Evolutionary conservation across 2,797 vertebrate genomes (phyloP), one percentile per base, ranked within the genome.

Genomic region (Urocyon cinereoargenteus): DNA sequence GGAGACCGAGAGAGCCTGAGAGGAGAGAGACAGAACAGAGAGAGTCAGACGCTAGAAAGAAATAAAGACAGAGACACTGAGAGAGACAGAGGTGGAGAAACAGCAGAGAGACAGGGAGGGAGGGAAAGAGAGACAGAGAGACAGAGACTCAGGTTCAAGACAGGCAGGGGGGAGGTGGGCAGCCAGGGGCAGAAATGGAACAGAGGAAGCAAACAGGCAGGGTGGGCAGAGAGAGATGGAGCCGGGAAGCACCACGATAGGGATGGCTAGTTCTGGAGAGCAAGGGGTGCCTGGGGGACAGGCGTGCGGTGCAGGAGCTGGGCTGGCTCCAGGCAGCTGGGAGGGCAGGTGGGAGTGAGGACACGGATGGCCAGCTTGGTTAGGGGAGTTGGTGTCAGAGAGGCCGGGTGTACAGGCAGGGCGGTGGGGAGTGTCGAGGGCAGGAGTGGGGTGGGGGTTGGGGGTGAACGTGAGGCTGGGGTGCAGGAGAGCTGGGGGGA

Each of bases 371-470:
- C 55, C 22, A 15, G 34, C 62, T 53, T 19, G 19, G 16, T 24
- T 21, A 7, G 2, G 11, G 64, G 55, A 34, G 55, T 24, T 40
- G 22, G 8, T 15, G 18, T 51, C 59, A 15, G 36, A 6, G n/a
- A 78, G 66, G 40, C 34, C 26, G 7, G 57, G 59, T 8, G 57
- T 78, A 24, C 2, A 2, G 16, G 18, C 89, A 40, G 40, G 55
- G 28, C 28, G 7, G 26, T 1, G n/a, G 79, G 49, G 13, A 0
- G 1, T 24, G 12, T n/a, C 34, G 1, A 24, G 55, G n/a, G 78
- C 36, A 45, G 59, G 19, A 21, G 16, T 5, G 3, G 61, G 72
- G 70, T 16, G 36, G 36, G 59, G 19, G 18, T 14, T 5, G 3
- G 61, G 70, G 21, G 36, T 11, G 31, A 10, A 34, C 0, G 14